Evolutionary conservation across 2,797 vertebrate genomes (phyloP).

Genomic region (Sebastes minor): DNA sequence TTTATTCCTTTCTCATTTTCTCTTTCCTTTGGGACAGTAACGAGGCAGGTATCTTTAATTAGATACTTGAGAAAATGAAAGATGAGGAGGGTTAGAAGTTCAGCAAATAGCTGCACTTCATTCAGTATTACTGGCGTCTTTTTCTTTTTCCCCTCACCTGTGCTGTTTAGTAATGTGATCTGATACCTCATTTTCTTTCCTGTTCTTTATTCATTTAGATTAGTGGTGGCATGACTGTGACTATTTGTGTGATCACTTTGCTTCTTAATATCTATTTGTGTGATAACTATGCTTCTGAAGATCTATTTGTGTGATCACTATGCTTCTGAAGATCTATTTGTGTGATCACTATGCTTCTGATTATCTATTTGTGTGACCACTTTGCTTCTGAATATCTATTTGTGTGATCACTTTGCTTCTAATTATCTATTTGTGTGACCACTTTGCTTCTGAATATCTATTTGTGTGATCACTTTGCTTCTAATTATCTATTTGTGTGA

Average conservation of each 20-base stretch:
- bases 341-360: not conserved
- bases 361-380: not conserved
- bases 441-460: not conserved
- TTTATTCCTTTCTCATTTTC: not conserved
- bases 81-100: slow-evolving; percentile 4
- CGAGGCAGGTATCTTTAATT: not conserved
- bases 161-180: not conserved
- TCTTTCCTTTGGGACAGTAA: not conserved
- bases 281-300: not conserved
- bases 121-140: not conserved
- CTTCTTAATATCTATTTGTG: not conserved
- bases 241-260: not conserved
- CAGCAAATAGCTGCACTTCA: not conserved
- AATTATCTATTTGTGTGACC: not conserved
- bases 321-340: not conserved
- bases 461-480: too few relatives aligned
- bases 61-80: not conserved
- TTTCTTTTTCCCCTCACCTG: not conserved
- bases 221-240: rapidly evolving
- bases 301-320: not conserved
- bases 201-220: not conserved
- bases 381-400: not conserved
- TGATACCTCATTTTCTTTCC: rapidly evolving
- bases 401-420: not conserved
- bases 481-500: too few relatives aligned